These are phyloP conservation scores for Caranx ignobilis DNA, from an alignment of 2,113 vertebrate species.

Conservation along the genomic window DNA sequence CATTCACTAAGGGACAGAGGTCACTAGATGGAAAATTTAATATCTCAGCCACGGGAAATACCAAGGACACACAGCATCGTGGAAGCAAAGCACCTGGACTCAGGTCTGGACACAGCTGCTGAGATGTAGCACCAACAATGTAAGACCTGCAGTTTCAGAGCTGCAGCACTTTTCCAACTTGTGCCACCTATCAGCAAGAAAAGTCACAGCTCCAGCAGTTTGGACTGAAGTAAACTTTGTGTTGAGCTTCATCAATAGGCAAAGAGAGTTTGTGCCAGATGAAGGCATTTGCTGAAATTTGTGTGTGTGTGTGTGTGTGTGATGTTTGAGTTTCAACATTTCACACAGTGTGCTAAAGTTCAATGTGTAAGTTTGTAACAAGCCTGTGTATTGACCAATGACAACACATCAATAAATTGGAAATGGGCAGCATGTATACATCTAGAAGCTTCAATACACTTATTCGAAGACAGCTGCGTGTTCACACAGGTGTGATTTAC, in stretches of 20 bases:
- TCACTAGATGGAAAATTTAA: constrained; percentile 44
- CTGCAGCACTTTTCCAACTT: not conserved
- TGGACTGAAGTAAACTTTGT: not conserved
- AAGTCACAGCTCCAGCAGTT: not conserved
- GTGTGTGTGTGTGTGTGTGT: not conserved
- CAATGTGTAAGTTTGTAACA: not conserved
- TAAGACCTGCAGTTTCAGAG: not conserved
- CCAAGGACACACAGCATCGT: constrained; percentile 8
- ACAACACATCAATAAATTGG: not conserved
- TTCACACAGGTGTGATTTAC: constrained; percentile 74
- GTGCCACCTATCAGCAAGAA: not conserved
- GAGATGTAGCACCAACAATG: constrained; percentile 6
- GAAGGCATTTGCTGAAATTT: not conserved
- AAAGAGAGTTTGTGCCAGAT: not conserved
- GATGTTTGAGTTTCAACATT: not conserved
- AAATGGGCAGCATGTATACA: not conserved
- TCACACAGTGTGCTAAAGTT: not conserved
- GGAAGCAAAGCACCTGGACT: constrained; percentile 35
- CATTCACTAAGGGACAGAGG: constrained; percentile 35
- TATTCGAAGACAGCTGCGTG: not conserved
- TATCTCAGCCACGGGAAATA: constrained; percentile 24
- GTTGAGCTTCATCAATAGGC: not conserved
- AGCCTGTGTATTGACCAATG: not conserved
- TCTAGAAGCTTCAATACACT: not conserved
- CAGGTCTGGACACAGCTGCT: constrained; percentile 12